Evolutionary conservation across 2,113 vertebrate genomes (phyloP), one percentile per base, ranked within the genome.

Genomic region (Vulpes ferrilata): DNA sequence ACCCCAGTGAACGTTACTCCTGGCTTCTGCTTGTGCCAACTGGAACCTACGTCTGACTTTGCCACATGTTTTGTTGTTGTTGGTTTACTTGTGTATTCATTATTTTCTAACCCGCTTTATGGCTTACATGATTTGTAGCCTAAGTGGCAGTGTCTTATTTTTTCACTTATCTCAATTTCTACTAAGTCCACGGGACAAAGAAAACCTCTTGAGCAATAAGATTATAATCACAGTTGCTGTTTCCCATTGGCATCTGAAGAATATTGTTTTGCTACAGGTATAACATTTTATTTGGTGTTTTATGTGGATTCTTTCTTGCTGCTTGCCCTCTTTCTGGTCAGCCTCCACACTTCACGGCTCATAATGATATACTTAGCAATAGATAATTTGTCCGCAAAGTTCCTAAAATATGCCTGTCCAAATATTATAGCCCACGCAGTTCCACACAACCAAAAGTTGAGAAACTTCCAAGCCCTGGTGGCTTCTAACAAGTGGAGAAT

Each of bases 21-120:
- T 91, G 96, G 96, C 95, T 88, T 97, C 51, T 20, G 35, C 7
- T 0, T 38, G 69, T 67, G 88, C 86, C 48, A 7, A 76, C 85
- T 48, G 23, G 80, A 93, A 51, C 35, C 9, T 2, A 11, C 71
- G 55, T 23, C 80, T 35, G 71, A 55, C 23, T 43, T 30, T 78
- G 19, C 86, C 76, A 48, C 51, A 0, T 73, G 38, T 9, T 35
- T 69, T 69, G 4, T 69, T 64, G 69, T 64, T 53, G 9, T 79
- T 82, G 79, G 51, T 30, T 55, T 51, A 5, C 15, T 35, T 59
- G 4, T 64, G 38, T 43, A 1, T 73, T 57, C 35, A 64, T 71
- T 64, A 53, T 80, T 67, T 91, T 89, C 57, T 76, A 25, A 67
- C 57, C 90, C 78, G 43, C 32, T 87, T 2, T 73, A 7, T 22